These are phyloP conservation scores for Gobius niger DNA, from an alignment of 2,113 vertebrate genomes.

Conservation along the genomic window DNA sequence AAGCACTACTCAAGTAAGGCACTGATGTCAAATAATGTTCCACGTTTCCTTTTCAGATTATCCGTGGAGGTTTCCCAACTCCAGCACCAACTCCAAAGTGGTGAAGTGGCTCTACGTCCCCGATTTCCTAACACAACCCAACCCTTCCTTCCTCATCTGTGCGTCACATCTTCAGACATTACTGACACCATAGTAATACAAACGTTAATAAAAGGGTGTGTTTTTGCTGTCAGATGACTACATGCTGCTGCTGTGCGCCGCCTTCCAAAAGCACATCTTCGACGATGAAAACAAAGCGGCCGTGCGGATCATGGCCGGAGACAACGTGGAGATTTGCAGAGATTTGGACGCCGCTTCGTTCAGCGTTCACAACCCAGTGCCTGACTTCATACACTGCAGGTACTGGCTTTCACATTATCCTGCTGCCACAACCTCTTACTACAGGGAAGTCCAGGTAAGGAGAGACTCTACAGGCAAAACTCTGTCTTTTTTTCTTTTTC, in stretches of 20 bases:
- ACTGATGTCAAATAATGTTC: not conserved
- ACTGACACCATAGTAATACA: not conserved
- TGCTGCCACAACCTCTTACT: no score
- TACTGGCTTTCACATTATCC: conserved; percentile 43
- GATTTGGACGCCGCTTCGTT: conserved; percentile 94
- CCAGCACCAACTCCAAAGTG: conserved; percentile 88
- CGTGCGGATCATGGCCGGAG: conserved; percentile 90
- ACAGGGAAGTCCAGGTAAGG: no score
- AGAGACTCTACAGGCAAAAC: no score
- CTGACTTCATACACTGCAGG: conserved; percentile 98
- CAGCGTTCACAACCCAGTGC: conserved; percentile 95
- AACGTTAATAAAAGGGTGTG: not conserved
- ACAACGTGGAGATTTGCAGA: conserved; percentile 98
- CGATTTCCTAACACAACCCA: conserved; percentile 88
- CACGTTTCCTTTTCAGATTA: conserved; percentile 82
- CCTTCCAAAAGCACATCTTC: conserved; percentile 93
- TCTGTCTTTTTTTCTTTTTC: no score
- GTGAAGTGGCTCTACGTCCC: conserved; percentile 98
- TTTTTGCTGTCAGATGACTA: conserved; percentile 85
- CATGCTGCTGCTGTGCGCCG: conserved; percentile 93
- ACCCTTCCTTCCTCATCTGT: conserved; percentile 92
- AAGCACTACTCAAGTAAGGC: not conserved
- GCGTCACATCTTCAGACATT: conserved; percentile 57
- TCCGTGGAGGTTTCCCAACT: conserved; percentile 88
- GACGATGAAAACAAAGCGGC: conserved; percentile 95